Evolutionary conservation across 2,888 invertebrate genomes (phyloP).

Genomic region (Acanthoscelides obtectus): DNA sequence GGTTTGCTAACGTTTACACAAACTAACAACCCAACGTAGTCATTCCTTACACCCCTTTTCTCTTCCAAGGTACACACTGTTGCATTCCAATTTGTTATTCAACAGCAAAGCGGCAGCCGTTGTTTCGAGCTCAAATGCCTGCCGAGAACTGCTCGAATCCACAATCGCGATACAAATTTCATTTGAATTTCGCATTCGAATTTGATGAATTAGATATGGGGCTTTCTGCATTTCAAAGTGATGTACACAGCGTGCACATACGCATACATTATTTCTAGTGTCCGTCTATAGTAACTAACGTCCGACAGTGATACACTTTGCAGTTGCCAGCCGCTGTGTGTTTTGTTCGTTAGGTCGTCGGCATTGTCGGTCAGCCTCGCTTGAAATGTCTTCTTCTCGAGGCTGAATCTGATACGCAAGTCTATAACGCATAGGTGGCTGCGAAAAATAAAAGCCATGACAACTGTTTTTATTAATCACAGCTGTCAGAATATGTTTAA

Average conservation of each 20-base stretch:
- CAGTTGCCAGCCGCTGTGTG: background rate
- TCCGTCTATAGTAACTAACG: background rate
- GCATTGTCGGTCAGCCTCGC: too few species aligned
- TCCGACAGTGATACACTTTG: background rate
- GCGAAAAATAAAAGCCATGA: too few species aligned
- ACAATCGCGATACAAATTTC: background rate
- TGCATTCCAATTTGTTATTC: background rate
- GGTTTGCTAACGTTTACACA: background rate
- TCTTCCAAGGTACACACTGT: background rate
- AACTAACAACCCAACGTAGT: background rate
- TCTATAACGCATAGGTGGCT: too few species aligned
- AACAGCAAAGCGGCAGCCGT: background rate
- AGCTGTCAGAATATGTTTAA: too few species aligned
- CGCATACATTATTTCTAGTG: background rate
- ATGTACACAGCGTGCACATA: background rate
- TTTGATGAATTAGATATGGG: background rate
- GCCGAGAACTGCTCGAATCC: background rate
- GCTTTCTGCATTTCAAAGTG: background rate
- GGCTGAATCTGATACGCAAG: too few species aligned
- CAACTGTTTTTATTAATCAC: too few species aligned
- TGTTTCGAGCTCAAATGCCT: background rate
- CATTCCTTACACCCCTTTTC: background rate
- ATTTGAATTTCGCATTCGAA: background rate
- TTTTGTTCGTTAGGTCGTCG: too few species aligned
- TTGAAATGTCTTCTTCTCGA: too few species aligned